Evolutionary conservation across 2,113 vertebrate species (phyloP).

Genomic region (Spea multiplicata): DNA sequence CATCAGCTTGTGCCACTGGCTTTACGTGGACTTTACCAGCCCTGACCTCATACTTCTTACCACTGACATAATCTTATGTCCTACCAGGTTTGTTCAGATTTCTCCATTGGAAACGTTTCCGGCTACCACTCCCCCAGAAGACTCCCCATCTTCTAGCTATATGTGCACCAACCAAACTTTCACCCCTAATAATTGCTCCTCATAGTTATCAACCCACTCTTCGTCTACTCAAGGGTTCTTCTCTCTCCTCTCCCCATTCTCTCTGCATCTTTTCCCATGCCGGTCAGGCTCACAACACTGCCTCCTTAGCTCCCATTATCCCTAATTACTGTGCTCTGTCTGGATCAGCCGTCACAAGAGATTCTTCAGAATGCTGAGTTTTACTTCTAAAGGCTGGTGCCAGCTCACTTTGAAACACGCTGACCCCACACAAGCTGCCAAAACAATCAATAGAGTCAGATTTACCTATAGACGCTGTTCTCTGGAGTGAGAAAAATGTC

Average conservation of each 20-base stretch:
- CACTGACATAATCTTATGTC: too few relatives aligned
- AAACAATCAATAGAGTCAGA: neutral
- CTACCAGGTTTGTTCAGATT: too few relatives aligned
- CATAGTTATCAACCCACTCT: neutral
- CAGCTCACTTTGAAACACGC: constrained; percentile 27
- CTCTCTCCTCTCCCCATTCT: neutral
- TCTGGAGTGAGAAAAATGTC: neutral
- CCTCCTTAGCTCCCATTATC: constrained; percentile 42
- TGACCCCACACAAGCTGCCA: constrained; percentile 33
- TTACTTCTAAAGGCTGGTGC: constrained; percentile 24
- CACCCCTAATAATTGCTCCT: too few relatives aligned
- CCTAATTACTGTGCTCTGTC: constrained; percentile 20
- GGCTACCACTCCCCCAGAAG: too few relatives aligned
- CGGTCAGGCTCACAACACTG: neutral
- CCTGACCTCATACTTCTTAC: too few relatives aligned
- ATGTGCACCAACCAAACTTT: too few relatives aligned
- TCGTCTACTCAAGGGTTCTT: neutral
- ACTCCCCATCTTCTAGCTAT: too few relatives aligned
- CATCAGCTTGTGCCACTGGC: too few relatives aligned
- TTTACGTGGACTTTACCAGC: too few relatives aligned
- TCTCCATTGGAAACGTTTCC: too few relatives aligned
- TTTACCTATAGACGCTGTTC: neutral
- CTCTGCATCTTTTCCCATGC: neutral
- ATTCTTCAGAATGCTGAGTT: neutral
- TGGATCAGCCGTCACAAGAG: constrained; percentile 2